A percentile compares a stretch with the other conserved stretches of the same genome.
phyloP scores from a whole-genome alignment of 2,797 vertebrate genomes.

The Alauda arvensis region DNA sequence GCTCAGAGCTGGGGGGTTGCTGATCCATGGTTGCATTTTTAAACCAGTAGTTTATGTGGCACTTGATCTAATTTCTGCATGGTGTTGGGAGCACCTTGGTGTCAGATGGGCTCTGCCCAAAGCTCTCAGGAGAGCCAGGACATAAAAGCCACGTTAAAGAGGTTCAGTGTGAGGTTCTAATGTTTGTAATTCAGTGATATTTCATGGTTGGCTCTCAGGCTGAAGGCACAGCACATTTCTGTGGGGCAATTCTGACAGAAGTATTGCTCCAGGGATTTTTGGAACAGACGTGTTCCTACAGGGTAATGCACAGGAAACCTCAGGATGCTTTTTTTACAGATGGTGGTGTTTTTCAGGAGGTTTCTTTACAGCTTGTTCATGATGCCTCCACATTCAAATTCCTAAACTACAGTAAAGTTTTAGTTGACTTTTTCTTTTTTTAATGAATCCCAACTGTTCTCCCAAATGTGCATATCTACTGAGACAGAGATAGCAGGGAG shows the following conservation, averaged over 20 bases:
- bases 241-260: not conserved
- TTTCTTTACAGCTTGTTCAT: not conserved
- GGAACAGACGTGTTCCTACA: rapidly evolving
- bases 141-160: not conserved
- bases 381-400: not conserved
- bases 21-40: not conserved
- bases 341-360: not conserved
- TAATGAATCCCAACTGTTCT: not conserved
- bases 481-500: not conserved
- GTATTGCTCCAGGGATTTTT: not conserved
- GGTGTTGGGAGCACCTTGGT: not conserved
- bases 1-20: not conserved
- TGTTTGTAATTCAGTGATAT: not conserved
- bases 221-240: not conserved
- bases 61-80: not conserved
- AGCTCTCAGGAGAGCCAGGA: rapidly evolving
- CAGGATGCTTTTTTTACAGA: not conserved
- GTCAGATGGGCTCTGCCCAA: not conserved
- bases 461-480: not conserved
- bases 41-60: not conserved
- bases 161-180: not conserved
- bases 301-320: not conserved
- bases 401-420: not conserved
- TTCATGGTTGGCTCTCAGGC: rapidly evolving
- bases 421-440: not conserved